phyloP scores from a whole-genome alignment of 1,140 invertebrate genomes.

The Matsumurasca onukii region DNA sequence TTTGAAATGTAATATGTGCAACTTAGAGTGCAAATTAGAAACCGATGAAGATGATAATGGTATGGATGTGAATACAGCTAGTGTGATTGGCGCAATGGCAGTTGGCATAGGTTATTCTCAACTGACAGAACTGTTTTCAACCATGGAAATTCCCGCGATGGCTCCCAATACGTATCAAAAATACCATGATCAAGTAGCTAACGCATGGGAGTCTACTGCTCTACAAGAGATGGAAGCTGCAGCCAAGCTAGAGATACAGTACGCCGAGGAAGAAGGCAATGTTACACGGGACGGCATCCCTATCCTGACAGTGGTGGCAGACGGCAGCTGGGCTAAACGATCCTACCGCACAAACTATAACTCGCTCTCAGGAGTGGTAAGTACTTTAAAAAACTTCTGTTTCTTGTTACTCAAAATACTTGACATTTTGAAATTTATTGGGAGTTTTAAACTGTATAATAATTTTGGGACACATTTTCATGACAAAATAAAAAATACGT shows the following conservation, averaged over 20 bases:
- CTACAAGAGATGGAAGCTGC: too few relatives aligned
- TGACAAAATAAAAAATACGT: too few relatives aligned
- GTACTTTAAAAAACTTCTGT: slow-evolving; percentile 3
- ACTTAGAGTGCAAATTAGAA: too few relatives aligned
- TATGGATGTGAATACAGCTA: too few relatives aligned
- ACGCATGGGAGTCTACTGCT: not conserved
- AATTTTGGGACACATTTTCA: too few relatives aligned
- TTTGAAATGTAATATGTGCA: too few relatives aligned
- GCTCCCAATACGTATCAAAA: not conserved
- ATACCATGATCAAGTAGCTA: not conserved
- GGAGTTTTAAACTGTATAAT: too few relatives aligned
- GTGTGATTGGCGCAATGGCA: too few relatives aligned
- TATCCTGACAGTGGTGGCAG: slow-evolving; percentile 43
- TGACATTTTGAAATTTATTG: not conserved
- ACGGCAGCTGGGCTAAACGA: slow-evolving; percentile 43
- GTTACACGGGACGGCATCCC: slow-evolving; percentile 39
- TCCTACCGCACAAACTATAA: slow-evolving; percentile 43
- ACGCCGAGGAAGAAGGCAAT: too few relatives aligned
- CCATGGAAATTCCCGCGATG: not conserved
- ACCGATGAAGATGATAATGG: too few relatives aligned
- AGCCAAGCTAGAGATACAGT: too few relatives aligned
- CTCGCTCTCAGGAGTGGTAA: slow-evolving; percentile 41
- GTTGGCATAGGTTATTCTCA: not conserved
- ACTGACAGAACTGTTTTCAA: not conserved
- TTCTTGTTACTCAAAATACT: not conserved